These are phyloP conservation scores for Clarias batrachus DNA, from an alignment of 2,113 vertebrate genomes.

Conservation along the genomic window DNA sequence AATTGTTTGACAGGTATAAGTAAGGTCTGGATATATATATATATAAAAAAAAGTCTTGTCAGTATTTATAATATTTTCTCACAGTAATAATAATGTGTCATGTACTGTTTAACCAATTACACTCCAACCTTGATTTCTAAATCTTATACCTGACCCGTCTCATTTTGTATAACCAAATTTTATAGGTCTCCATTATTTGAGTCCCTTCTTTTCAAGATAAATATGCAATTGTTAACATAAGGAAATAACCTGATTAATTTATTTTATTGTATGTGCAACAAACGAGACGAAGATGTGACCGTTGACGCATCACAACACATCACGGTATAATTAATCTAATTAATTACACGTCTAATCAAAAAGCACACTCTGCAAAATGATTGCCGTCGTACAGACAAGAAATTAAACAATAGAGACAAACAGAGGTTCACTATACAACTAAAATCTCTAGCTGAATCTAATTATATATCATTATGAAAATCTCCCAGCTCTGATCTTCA, in stretches of 20 bases:
- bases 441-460: background rate
- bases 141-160: background rate
- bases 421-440: background rate
- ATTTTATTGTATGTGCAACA: background rate
- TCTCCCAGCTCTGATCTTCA: background rate
- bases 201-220: background rate
- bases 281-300: background rate
- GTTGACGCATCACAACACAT: background rate
- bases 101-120: background rate
- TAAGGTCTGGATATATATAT: background rate
- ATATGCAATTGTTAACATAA: background rate
- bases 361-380: background rate
- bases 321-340: background rate
- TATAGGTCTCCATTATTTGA: background rate
- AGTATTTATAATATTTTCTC: background rate
- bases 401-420: background rate
- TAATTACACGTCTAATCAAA: background rate
- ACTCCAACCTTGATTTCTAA: background rate
- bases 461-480: background rate
- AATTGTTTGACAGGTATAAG: background rate
- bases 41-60: background rate
- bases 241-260: background rate
- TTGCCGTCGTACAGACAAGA: background rate
- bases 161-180: background rate
- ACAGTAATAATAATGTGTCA: background rate